Percentiles rank a stretch among this genome's conserved stretches.
phyloP scores from a whole-genome alignment of 2,888 invertebrate species.

The Cryptus armator region DNA sequence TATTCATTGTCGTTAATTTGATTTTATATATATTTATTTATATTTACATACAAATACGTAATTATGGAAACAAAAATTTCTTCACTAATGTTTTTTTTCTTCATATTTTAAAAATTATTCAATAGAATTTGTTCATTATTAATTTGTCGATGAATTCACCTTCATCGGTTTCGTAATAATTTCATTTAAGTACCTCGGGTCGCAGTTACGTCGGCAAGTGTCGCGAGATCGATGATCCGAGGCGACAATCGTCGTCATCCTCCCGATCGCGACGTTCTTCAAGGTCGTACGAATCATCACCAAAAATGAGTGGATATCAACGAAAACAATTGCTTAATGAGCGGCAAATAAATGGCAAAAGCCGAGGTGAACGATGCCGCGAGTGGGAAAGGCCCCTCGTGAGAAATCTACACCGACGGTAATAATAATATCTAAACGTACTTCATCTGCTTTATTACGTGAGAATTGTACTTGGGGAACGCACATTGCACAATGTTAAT shows the following conservation, averaged over 20 bases:
- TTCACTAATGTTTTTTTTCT: too few relatives aligned
- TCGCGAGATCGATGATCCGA: background rate
- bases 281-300: background rate
- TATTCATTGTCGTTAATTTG: too few relatives aligned
- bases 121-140: background rate
- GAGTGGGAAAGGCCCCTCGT: background rate
- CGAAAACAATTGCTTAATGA: slow-evolving; percentile 15
- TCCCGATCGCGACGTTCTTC: background rate
- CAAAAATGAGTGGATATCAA: slow-evolving; percentile 20
- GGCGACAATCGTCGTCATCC: background rate
- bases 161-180: background rate
- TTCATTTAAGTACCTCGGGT: background rate
- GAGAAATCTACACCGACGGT: background rate
- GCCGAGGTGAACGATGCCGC: background rate
- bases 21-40: background rate
- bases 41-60: too few relatives aligned
- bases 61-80: too few relatives aligned
- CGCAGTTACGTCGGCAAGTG: slow-evolving; percentile 7
- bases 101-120: too few relatives aligned
- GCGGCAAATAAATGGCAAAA: background rate
- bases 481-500: background rate
- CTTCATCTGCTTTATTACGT: background rate
- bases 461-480: slow-evolving; percentile 1
- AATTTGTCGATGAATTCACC: background rate
- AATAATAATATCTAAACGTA: background rate